Base-by-base conservation (phyloP, 2,113 vertebrate species). In the Atherinomorus stipes region DNA sequence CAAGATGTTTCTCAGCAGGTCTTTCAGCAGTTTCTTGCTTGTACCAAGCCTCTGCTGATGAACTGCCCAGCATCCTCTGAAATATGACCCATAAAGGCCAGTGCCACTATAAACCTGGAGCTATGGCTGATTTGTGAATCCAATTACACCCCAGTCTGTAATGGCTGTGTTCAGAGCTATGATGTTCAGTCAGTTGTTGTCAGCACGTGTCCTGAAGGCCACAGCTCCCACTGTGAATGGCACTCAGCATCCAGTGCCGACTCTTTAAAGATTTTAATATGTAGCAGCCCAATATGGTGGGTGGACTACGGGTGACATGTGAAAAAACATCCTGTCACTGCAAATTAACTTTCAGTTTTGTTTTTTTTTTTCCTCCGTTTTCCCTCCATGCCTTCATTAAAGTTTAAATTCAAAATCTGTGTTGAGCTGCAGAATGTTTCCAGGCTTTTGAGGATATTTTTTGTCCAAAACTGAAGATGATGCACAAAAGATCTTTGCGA, bases 101-200 rank as follows among this genome's bases (percentile, higher is more conserved):
- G 47, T 67, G 67, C 84, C 86, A 85, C 88, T 64, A 89, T 92
- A 93, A 94, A 94, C 89, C 86, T 12, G 53, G 78, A 92, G 87
- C 80, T 81, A 76, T 58, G 82, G 85, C 90, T 91, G 93, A 94
- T 95, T 95, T 94, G 93, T 94, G 90, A 93, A 93, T 94, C 91
- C 90, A 93, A 93, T 94, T 93, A 95, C 83, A 63, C 86, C 67
- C 78, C 74, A 65, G 63, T 87, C 86, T 92, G 88, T 93, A 93
- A 94, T 93, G 91, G 90, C 81, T 87, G 82, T 87, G 90, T 93
- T 93, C 84, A 90, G 84, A 85, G 82, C 82, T 86, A 87, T 90
- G 89, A 92, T 89, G 84, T 91, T 91, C 87, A 93, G 91, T 90
- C 90, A 90, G 88, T 86, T 89, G 81, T 80, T 89, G 89, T 91